Conservation (phyloP, 2,888 invertebrate species). For the Callinectes sapidus region DNA sequence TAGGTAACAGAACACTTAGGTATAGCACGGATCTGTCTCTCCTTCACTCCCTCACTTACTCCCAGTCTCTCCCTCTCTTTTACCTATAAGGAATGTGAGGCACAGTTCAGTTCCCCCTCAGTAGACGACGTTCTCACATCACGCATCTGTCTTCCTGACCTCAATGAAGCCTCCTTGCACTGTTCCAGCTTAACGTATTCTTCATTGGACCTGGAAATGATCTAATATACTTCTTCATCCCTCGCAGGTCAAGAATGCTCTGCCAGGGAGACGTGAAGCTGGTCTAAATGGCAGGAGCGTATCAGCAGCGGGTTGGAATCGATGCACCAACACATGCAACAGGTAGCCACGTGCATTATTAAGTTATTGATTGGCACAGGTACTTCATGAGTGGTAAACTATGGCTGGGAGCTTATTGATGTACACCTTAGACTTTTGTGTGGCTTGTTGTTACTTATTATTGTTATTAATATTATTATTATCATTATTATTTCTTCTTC, state of each 20-base stretch:
- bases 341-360: constrained; percentile 28
- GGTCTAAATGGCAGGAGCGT: background rate
- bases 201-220: background rate
- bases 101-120: background rate
- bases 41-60: background rate
- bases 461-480: too few species aligned
- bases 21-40: background rate
- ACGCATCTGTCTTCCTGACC: background rate
- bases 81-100: constrained; percentile 19
- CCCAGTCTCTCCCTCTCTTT: constrained; percentile 26
- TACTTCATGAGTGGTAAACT: background rate
- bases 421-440: background rate
- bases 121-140: background rate
- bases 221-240: background rate
- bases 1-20: background rate
- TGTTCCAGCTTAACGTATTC: background rate
- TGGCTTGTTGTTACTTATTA: background rate
- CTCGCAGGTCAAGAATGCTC: background rate
- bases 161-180: background rate
- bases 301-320: background rate
- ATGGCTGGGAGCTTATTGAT: background rate
- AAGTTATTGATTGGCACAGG: constrained; percentile 9
- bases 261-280: background rate
- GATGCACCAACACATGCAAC: background rate
- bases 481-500: too few species aligned